Percentiles rank a stretch among this genome's conserved stretches.
These are phyloP conservation scores for Amphiduros pacificus DNA, from an alignment of 2,888 invertebrate genomes.

Conservation along the genomic window DNA sequence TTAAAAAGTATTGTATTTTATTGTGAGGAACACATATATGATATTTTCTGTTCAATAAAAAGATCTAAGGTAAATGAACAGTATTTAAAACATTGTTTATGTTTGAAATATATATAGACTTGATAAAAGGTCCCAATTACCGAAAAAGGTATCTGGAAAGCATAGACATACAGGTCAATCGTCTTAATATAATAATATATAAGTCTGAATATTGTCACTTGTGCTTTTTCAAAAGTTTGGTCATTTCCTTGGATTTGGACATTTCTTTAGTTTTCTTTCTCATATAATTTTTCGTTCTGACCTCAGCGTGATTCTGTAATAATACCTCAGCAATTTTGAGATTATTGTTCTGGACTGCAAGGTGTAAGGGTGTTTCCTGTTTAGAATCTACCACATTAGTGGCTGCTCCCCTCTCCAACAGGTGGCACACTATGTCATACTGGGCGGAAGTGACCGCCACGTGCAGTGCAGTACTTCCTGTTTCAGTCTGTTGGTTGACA, in stretches of 20 bases:
- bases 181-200: too few relatives aligned
- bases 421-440: conserved; percentile 7
- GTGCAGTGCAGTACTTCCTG: conserved; percentile 21
- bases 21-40: too few relatives aligned
- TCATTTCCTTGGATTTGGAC: neutral
- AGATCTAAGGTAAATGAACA: too few relatives aligned
- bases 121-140: too few relatives aligned
- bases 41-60: too few relatives aligned
- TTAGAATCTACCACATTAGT: conserved; percentile 13
- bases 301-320: neutral
- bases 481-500: conserved; percentile 10
- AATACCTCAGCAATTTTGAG: neutral
- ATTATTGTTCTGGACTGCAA: conserved; percentile 11
- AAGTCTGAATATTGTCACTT: too few relatives aligned
- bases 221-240: conserved; percentile 3
- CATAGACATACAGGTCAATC: too few relatives aligned
- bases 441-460: conserved; percentile 14
- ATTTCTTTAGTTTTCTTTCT: neutral
- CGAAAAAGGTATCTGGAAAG: too few relatives aligned
- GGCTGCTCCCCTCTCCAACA: conserved; percentile 13
- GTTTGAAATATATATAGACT: too few relatives aligned
- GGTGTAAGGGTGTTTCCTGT: conserved; percentile 21
- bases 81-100: too few relatives aligned
- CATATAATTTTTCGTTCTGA: neutral
- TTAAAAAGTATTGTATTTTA: too few relatives aligned